Conservation (phyloP, 2,888 invertebrate genomes). For the Drosophila tripunctata region DNA sequence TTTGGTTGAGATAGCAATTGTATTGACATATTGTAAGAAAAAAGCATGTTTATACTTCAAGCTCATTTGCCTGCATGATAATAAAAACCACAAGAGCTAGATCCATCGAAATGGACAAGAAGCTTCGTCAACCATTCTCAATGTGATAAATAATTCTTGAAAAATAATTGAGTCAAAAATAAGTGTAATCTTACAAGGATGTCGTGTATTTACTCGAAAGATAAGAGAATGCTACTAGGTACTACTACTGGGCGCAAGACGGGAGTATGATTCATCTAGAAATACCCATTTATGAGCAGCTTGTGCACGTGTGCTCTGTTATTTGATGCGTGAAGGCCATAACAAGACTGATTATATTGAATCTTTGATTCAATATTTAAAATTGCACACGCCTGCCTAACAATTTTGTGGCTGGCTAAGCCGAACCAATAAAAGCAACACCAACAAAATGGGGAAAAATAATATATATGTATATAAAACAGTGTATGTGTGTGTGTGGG, state of each 20-base stretch:
- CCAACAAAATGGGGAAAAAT: conserved; percentile 1
- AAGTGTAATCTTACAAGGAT: too few species aligned
- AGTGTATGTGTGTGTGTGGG: not conserved
- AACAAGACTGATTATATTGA: conserved; percentile 71
- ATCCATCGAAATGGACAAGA: too few species aligned
- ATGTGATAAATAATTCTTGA: too few species aligned
- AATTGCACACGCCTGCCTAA: conserved; percentile 55
- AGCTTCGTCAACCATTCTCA: too few species aligned
- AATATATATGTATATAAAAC: conserved; percentile 13
- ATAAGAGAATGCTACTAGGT: not conserved
- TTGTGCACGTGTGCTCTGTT: conserved; percentile 32
- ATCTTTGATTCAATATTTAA: conserved; percentile 73
- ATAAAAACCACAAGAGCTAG: too few species aligned
- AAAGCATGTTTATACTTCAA: too few species aligned
- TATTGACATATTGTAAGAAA: too few species aligned
- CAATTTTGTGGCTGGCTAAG: conserved; percentile 36
- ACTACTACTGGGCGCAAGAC: too few species aligned
- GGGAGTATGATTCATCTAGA: conserved; percentile 4
- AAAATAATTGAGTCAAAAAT: too few species aligned
- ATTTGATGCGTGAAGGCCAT: conserved; percentile 70
- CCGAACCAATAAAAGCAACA: not conserved
- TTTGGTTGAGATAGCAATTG: too few species aligned
- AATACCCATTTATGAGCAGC: conserved; percentile 8
- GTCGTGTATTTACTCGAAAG: too few species aligned
- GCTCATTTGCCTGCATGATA: too few species aligned